These are phyloP conservation scores for Euura saliciscinereae DNA, from an alignment of 1,140 invertebrate species.

Conservation along the genomic window DNA sequence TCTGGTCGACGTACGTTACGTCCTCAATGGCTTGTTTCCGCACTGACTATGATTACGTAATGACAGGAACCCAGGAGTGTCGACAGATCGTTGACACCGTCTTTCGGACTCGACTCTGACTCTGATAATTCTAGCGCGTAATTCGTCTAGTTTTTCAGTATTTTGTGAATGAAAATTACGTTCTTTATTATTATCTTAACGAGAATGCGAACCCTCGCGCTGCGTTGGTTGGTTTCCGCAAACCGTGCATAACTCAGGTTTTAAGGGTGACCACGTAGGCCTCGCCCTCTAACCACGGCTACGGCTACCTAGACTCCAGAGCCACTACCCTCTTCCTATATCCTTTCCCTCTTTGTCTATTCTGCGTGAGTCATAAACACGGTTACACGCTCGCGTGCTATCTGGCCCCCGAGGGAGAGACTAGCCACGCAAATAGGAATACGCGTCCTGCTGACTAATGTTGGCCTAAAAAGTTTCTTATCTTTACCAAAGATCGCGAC, in stretches of 20 bases:
- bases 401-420: neutral
- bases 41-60: constrained; percentile 5
- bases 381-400: constrained; percentile 4
- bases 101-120: no score
- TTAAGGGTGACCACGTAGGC: neutral
- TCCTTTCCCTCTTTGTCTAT: no score
- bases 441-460: constrained; percentile 4
- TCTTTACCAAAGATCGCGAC: neutral
- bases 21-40: neutral
- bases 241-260: constrained; percentile 2
- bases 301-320: no score
- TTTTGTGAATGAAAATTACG: no score
- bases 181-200: no score
- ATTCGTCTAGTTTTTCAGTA: no score
- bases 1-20: neutral
- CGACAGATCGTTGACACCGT: neutral
- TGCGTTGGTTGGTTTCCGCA: neutral
- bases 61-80: constrained; percentile 4
- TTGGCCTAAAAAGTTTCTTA: constrained; percentile 5
- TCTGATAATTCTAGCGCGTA: no score
- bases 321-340: no score
- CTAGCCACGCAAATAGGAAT: neutral
- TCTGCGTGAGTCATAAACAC: neutral
- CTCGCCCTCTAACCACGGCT: neutral
- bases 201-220: no score